Conservation (phyloP, 2,797 vertebrate species). For the Clarias pachynema region DNA sequence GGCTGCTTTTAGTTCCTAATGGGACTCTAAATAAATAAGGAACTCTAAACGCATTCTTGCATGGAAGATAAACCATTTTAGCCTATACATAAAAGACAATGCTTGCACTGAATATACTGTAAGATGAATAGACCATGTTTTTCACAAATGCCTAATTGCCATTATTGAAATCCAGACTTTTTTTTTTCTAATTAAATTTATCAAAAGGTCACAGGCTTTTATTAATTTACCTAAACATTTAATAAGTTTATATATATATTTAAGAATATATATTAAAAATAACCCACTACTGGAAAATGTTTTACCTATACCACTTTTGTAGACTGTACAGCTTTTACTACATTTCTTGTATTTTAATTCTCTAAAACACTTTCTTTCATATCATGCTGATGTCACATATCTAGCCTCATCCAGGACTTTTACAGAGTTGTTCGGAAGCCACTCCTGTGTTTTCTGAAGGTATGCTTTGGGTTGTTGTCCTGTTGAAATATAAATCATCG, state of each 20-base stretch:
- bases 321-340: too few relatives aligned
- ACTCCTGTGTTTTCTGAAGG: too few relatives aligned
- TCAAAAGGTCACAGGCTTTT: neutral
- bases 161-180: neutral
- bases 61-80: slow-evolving; percentile 3
- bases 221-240: neutral
- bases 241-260: neutral
- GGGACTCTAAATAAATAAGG: neutral
- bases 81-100: neutral
- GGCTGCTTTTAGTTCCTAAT: slow-evolving; percentile 1
- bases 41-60: slow-evolving; percentile 3
- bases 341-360: neutral
- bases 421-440: too few relatives aligned
- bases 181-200: neutral
- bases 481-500: too few relatives aligned
- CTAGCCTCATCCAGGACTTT: too few relatives aligned
- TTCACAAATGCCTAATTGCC: slow-evolving; percentile 3
- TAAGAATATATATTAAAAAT: too few relatives aligned
- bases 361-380: neutral
- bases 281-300: too few relatives aligned
- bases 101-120: neutral
- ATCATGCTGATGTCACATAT: neutral
- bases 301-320: too few relatives aligned
- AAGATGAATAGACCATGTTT: neutral
- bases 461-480: too few relatives aligned